Conservation (phyloP, 2,113 vertebrate genomes). For the Alosa alosa region DNA sequence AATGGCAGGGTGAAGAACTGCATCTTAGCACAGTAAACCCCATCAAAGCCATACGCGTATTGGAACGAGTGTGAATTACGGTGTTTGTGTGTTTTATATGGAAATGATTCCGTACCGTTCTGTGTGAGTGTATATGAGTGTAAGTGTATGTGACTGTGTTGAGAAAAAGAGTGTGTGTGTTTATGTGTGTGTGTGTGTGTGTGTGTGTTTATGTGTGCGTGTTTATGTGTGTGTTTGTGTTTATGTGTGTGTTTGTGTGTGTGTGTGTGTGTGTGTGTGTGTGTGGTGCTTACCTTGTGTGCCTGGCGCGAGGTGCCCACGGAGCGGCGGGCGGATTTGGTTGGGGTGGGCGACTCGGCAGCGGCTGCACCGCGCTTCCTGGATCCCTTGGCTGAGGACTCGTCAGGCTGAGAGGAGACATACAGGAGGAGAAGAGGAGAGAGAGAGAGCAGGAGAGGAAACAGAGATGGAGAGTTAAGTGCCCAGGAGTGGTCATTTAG, state of each 20-base stretch:
- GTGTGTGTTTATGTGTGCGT: neutral
- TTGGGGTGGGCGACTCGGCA: slow-evolving; percentile 16
- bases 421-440: neutral
- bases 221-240: neutral
- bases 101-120: neutral
- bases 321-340: slow-evolving; percentile 43
- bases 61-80: too few species aligned
- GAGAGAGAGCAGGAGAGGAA: neutral
- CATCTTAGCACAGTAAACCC: neutral
- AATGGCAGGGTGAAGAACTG: neutral
- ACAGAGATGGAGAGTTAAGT: too few species aligned
- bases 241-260: neutral
- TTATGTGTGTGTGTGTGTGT: neutral
- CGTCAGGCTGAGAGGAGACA: neutral
- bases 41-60: neutral
- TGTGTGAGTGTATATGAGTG: too few species aligned
- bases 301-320: slow-evolving; percentile 14
- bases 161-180: neutral
- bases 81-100: neutral
- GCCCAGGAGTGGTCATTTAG: neutral
- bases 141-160: too few species aligned
- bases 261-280: neutral
- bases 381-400: neutral
- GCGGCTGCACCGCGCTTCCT: slow-evolving; percentile 37
- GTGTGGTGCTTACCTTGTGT: slow-evolving; percentile 33